Evolutionary conservation across 2,113 vertebrate genomes (phyloP).

Genomic region (Polypterus senegalus): DNA sequence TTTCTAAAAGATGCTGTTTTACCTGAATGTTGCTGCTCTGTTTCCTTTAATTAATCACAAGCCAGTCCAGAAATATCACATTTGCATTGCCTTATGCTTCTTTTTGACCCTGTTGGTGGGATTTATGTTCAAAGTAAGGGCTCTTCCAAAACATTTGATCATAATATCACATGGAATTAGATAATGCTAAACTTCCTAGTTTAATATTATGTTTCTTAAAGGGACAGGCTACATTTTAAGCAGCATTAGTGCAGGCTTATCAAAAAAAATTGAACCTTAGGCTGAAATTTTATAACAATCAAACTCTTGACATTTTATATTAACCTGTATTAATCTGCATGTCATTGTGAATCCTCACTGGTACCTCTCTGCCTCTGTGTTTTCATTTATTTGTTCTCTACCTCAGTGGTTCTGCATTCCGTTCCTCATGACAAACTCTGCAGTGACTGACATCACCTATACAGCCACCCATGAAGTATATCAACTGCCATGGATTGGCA

Average conservation of each 20-base stretch:
- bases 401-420: conserved; percentile 44
- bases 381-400: conserved; percentile 13
- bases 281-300: background rate
- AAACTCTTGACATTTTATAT: background rate
- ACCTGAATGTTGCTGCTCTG: no score
- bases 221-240: no score
- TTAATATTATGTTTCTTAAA: no score
- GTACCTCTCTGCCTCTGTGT: background rate
- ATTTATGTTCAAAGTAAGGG: no score
- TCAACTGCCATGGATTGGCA: conserved; percentile 47
- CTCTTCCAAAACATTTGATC: no score
- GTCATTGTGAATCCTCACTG: background rate
- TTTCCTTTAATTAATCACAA: no score
- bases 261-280: background rate
- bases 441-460: conserved; percentile 38
- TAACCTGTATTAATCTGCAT: background rate
- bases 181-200: no score
- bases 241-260: background rate
- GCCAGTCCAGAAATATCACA: no score
- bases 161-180: no score
- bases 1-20: no score
- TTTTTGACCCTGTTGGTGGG: no score
- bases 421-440: conserved; percentile 41
- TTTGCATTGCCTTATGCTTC: no score
- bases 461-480: conserved; percentile 40